phyloP scores from a whole-genome alignment of 1,140 invertebrate species.

The Lordiphosa clarofinis region DNA sequence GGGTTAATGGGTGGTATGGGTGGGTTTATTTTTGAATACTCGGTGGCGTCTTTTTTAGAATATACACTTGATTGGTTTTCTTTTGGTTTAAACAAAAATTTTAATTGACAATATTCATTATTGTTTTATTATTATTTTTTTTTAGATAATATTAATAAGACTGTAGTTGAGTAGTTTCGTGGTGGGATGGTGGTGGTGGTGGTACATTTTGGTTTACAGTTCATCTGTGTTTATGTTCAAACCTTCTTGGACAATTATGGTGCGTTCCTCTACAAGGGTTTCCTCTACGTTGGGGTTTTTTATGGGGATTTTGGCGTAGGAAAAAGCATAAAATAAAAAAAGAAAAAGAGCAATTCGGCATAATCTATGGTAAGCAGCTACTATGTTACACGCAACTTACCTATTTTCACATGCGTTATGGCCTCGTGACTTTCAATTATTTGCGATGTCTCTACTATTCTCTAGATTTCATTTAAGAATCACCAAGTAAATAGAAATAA shows the following conservation, averaged over 20 bases:
- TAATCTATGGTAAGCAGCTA: slow-evolving; percentile 1
- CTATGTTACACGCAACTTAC: slow-evolving; percentile 41
- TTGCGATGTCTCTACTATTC: slow-evolving; percentile 78
- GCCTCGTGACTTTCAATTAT: slow-evolving; percentile 78
- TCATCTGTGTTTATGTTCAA: slow-evolving; percentile 78
- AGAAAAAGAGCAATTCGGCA: slow-evolving; percentile 48
- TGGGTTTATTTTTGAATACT: slow-evolving; percentile 21
- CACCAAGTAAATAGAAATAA: slow-evolving; percentile 45
- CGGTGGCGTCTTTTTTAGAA: slow-evolving; percentile 64
- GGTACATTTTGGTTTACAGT: slow-evolving; percentile 60
- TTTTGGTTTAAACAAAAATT: slow-evolving; percentile 48
- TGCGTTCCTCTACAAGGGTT: slow-evolving; percentile 79
- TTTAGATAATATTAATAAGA: slow-evolving; percentile 52
- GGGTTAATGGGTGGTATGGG: slow-evolving; percentile 41
- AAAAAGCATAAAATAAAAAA: slow-evolving; percentile 59
- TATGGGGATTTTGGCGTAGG: slow-evolving; percentile 50
- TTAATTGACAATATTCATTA: slow-evolving; percentile 75
- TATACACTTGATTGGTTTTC: slow-evolving; percentile 68
- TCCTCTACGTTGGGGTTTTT: slow-evolving; percentile 66
- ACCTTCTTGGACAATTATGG: slow-evolving; percentile 78
- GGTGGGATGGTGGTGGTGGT: slow-evolving; percentile 33
- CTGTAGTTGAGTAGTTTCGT: slow-evolving; percentile 69
- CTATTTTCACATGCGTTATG: slow-evolving; percentile 78
- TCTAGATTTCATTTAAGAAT: slow-evolving; percentile 59
- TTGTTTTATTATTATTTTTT: slow-evolving; percentile 58